phyloP scores from a whole-genome alignment of 2,888 invertebrate species.

The Drosophila prolongata region DNA sequence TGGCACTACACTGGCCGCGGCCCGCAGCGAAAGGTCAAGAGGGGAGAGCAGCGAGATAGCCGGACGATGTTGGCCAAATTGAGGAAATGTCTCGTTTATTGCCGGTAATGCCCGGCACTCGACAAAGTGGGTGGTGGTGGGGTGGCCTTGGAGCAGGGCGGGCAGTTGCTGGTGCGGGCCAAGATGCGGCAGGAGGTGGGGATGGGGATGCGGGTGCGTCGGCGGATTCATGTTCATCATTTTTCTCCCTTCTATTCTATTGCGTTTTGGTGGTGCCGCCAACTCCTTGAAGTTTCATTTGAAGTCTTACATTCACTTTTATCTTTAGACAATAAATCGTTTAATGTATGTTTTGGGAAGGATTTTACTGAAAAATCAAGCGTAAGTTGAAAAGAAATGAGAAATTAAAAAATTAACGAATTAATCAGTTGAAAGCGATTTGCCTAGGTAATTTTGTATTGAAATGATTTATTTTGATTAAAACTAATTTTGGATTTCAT shows the following conservation, averaged over 20 bases:
- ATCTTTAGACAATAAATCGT: background rate
- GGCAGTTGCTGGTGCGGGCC: constrained; percentile 14
- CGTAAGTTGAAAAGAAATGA: background rate
- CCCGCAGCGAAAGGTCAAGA: constrained; percentile 83
- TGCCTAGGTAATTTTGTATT: no score
- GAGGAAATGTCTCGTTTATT: constrained; percentile 83
- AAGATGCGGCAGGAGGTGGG: constrained; percentile 11
- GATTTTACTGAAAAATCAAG: background rate
- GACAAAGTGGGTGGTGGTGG: constrained; percentile 54
- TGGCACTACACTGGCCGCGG: constrained; percentile 80
- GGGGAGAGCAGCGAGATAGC: constrained; percentile 80
- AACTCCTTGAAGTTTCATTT: constrained; percentile 17
- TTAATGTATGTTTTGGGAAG: background rate
- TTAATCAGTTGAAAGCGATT: no score
- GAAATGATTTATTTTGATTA: no score
- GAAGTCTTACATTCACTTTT: background rate
- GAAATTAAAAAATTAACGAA: no score
- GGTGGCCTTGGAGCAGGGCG: constrained; percentile 35
- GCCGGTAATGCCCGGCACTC: constrained; percentile 82
- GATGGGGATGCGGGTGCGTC: constrained; percentile 11
- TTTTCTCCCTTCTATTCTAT: constrained; percentile 14
- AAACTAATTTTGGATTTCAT: no score
- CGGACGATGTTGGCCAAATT: constrained; percentile 78
- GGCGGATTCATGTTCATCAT: constrained; percentile 49
- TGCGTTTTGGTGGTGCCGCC: background rate